Base-by-base conservation (phyloP, 2,113 vertebrate genomes). In the Shinisaurus crocodilurus region DNA sequence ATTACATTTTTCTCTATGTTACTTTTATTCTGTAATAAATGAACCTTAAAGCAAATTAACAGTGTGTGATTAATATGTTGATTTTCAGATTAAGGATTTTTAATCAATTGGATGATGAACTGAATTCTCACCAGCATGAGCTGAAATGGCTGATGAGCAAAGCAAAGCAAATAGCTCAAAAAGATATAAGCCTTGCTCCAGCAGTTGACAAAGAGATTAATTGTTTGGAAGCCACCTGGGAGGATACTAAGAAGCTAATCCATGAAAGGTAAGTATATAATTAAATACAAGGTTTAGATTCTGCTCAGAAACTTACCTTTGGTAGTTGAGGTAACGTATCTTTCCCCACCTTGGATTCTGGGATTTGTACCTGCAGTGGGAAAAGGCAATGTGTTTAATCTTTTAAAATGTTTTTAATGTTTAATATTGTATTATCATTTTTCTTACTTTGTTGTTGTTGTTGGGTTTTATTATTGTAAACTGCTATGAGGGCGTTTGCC, bases 101-200 rank as follows among this genome's bases (percentile, higher is more conserved):
- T 91, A 98, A 98, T 95, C 98, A 99, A 91, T 94, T 99, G 93
- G 98, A 99, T 94, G 98, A 99, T 91, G 99, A 99, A 92, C 13
- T 99, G 7, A 98, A 98, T 95, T 98, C 98, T 90, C 97, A 98
- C 54, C 98, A 99, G 90, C 98, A 99, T 89, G 98, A 99, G 92
- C 97, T 98, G n/a, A 97, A 96, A 82, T 99, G 99, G 99, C 93
- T 99, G 50, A 98, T 97, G 95, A 98, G 99, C 93, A 98, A 98
- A 96, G 98, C 98, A 57, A 98, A 98, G 90, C 98, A 99, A 97
- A 98, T 99, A 93, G 98, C 98, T 83, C 97, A 97, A 90, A 98
- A 98, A 97, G 98, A 99, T 95, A 93, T 94, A 32, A 97, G 97
- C 80, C 97, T 97, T 94, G 98, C 98, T 50, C 96, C 95, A 90